phyloP scores from a whole-genome alignment of 37 sponge, comb jelly and placozoan genomes.

The Chondrilla cf. caribensis region DNA sequence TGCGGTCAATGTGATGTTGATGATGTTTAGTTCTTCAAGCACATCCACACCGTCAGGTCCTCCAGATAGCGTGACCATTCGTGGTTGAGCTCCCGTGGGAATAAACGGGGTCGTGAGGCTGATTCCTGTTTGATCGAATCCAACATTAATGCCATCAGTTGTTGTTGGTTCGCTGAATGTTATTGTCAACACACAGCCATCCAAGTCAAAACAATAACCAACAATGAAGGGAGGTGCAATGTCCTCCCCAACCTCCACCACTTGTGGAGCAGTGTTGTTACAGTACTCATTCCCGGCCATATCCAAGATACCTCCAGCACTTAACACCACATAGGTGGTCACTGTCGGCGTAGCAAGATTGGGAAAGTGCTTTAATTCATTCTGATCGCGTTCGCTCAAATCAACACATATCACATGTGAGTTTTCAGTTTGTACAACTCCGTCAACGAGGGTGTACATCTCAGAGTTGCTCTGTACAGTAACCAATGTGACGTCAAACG shows the following conservation, averaged over 20 bases:
- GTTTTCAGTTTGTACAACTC: conserved; percentile 13
- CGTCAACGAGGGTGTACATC: conserved; percentile 43
- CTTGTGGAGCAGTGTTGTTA: conserved; percentile 32
- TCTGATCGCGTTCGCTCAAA: conserved; percentile 43
- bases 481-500: conserved; percentile 58
- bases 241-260: conserved; percentile 49
- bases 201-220: conserved; percentile 58
- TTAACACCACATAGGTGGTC: conserved; percentile 36
- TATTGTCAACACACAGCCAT: conserved; percentile 36
- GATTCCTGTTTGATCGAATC: conserved; percentile 21
- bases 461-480: conserved; percentile 22
- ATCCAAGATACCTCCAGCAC: conserved; percentile 38
- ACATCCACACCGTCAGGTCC: not conserved
- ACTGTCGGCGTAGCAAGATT: conserved; percentile 22
- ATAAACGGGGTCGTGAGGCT: conserved; percentile 23
- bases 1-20: conserved; percentile 42
- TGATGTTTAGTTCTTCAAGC: conserved; percentile 16
- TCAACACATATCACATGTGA: conserved; percentile 35
- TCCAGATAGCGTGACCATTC: not conserved
- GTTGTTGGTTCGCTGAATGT: conserved; percentile 76
- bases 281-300: conserved; percentile 63
- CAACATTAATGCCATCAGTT: not conserved
- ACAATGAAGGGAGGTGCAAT: conserved; percentile 53
- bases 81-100: not conserved
- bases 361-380: conserved; percentile 37